Evolutionary conservation across 1,140 invertebrate species (phyloP).

Genomic region (Ceratosolen solmsi): DNA sequence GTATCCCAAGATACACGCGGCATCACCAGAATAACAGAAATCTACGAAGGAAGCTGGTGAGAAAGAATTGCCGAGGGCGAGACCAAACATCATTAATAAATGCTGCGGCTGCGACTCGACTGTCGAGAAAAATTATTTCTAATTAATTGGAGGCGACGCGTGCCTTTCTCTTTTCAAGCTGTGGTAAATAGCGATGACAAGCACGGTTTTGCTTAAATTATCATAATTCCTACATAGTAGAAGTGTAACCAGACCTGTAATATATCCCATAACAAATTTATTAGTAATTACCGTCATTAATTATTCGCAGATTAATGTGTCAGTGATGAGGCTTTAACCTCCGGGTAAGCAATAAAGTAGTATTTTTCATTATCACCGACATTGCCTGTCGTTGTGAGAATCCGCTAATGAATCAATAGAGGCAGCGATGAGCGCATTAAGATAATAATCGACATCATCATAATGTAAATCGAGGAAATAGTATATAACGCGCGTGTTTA

Average conservation of each 20-base stretch:
- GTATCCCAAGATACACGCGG: too few relatives aligned
- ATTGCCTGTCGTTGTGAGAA: too few relatives aligned
- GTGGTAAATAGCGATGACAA: neutral
- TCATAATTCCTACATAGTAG: neutral
- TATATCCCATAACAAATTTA: neutral
- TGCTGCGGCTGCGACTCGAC: neutral
- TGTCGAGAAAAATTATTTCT: slow-evolving; percentile 14
- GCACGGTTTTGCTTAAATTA: neutral
- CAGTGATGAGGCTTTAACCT: too few relatives aligned
- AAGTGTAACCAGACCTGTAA: neutral
- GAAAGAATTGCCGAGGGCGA: slow-evolving; percentile 8
- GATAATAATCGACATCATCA: too few relatives aligned
- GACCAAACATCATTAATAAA: slow-evolving; percentile 36
- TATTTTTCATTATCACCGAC: too few relatives aligned
- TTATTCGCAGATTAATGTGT: too few relatives aligned
- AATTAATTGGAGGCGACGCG: neutral
- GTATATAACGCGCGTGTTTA: too few relatives aligned
- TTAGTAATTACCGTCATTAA: neutral
- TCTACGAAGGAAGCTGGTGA: neutral
- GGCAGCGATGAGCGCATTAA: too few relatives aligned
- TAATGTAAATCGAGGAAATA: too few relatives aligned
- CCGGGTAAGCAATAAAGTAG: too few relatives aligned
- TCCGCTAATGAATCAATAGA: too few relatives aligned
- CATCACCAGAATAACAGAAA: slow-evolving; percentile 6
- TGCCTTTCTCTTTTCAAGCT: neutral